phyloP scores from a whole-genome alignment of 92 coral and sea anemone species.

The Parazoanthus darwini region DNA sequence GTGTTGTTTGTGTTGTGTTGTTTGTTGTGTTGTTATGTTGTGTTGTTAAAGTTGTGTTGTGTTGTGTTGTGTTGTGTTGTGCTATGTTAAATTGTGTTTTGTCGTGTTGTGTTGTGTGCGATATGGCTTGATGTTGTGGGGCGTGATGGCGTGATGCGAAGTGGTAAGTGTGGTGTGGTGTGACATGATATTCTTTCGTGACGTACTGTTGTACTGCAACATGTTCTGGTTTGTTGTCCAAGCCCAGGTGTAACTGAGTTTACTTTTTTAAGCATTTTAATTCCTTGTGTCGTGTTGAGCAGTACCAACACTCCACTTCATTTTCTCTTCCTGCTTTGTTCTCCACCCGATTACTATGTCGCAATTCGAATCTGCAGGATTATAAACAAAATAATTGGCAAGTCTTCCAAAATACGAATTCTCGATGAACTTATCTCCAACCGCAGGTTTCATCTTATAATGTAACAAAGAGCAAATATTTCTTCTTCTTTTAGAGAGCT shows the following conservation, averaged over 20 bases:
- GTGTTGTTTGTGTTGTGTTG: background rate
- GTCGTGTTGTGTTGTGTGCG: background rate
- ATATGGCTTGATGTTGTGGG: background rate
- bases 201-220: background rate
- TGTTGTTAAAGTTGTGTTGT: background rate
- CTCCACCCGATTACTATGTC: too few species aligned
- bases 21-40: background rate
- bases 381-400: background rate
- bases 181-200: background rate
- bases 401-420: background rate
- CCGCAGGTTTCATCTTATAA: background rate
- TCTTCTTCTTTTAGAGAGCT: background rate
- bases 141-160: background rate
- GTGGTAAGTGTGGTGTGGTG: background rate
- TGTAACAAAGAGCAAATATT: background rate
- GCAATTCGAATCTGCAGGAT: background rate
- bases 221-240: background rate
- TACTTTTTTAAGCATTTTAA: too few species aligned
- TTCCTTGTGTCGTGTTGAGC: background rate
- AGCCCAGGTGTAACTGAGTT: background rate
- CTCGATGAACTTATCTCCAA: background rate
- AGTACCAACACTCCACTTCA: too few species aligned
- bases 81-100: background rate
- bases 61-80: background rate
- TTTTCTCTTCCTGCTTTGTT: too few species aligned